Evolutionary conservation across 2,113 vertebrate genomes (phyloP), one percentile per base, ranked within the genome.

Genomic region (Theropithecus gelada): DNA sequence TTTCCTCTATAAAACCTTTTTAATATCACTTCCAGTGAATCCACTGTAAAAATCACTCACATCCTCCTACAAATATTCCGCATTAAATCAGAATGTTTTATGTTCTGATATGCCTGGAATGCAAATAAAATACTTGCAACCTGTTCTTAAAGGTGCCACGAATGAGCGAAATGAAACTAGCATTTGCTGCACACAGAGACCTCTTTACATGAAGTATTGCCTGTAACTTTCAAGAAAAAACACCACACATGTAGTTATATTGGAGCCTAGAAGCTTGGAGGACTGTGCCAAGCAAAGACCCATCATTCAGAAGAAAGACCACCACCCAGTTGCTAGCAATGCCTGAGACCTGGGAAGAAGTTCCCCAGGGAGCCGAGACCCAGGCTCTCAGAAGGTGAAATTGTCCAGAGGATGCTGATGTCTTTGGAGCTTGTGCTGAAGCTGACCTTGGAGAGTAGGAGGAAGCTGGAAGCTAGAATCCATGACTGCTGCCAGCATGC

Each of bases 21-120:
- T 38, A 87, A 52, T 76, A 40, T 73, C 84, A 6, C 50, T 96
- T 85, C 52, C 43, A 84, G 66, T 64, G 78, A 96, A 72, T 61
- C 5, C 9, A 10, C 72, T 22, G 16, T 79, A 50, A 92, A 92
- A 88, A 80, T 73, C 64, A 72, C 25, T 25, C 87, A 76, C n/a
- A 17, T 79, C 8, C 38, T 79, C 88, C 88, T 38, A 70, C 64
- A 70, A 73, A 90, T 83, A 88, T 8, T 85, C 43, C 68, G 18
- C 20, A 17, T 38, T 61, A 90, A 83, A 81, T 25, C 20, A 73
- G 48, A 80, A 83, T 40, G n/a, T 32, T 93, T 93, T 66, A 68
- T 40, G 3, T 48, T 76, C 30, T 17, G 25, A 13, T 45, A 6
- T 0, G 7, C 27, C 38, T 73, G 25, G 25, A 75, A 38, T 10